Evolutionary conservation across 1,140 invertebrate genomes (phyloP).

Genomic region (Dysdera silvatica): DNA sequence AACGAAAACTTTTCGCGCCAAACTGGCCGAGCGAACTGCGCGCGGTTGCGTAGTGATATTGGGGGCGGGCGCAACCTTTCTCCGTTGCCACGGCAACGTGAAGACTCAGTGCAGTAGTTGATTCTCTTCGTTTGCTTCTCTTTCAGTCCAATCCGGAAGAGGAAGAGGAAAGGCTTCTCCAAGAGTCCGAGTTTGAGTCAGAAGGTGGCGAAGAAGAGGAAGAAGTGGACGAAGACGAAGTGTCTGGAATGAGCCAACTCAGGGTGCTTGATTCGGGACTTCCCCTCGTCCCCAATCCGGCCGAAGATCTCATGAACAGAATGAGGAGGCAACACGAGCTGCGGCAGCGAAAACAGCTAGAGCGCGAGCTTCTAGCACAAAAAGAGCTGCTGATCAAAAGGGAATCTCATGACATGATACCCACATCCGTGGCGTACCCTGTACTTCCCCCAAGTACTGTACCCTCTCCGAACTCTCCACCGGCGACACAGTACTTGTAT

Average conservation of each 20-base stretch:
- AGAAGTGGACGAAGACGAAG: conserved; percentile 6
- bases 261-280: neutral
- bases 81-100: too few species aligned
- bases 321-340: neutral
- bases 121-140: conserved; percentile 37
- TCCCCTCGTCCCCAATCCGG: too few species aligned
- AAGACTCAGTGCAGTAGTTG: too few species aligned
- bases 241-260: conserved; percentile 3
- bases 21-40: too few species aligned
- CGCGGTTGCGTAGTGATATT: too few species aligned
- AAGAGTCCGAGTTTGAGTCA: conserved; percentile 12
- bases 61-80: too few species aligned
- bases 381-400: conserved; percentile 7
- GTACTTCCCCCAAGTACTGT: too few species aligned
- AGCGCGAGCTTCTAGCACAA: neutral
- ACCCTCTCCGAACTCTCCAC: conserved; percentile 8
- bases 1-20: too few species aligned
- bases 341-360: neutral
- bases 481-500: conserved; percentile 19
- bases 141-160: conserved; percentile 29
- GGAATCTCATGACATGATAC: too few species aligned
- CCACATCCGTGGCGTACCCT: too few species aligned
- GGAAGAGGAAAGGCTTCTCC: conserved; percentile 24
- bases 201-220: conserved; percentile 9
- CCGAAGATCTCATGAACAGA: neutral